A percentile compares a stretch with the other conserved stretches of the same genome.
These are phyloP conservation scores for Dryoscopus gambensis DNA, from an alignment of 2,113 vertebrate species.

Conservation along the genomic window DNA sequence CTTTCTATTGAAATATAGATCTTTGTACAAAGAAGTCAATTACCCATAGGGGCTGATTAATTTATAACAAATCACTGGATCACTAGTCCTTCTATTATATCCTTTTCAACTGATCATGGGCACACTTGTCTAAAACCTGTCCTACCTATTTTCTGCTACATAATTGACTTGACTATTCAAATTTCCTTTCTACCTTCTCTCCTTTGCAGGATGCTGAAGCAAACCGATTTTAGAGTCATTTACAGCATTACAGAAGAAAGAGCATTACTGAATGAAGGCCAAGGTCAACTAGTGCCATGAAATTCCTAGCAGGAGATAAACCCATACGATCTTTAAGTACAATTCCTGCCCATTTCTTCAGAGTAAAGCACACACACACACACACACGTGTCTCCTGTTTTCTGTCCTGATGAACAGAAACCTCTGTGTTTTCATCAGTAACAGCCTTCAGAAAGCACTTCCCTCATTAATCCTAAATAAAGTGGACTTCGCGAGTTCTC, in stretches of 20 bases:
- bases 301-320: not conserved
- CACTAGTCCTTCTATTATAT: not conserved
- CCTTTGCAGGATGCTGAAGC: not conserved
- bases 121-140: not conserved
- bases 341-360: not conserved
- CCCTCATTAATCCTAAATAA: not conserved
- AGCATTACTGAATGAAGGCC: not conserved
- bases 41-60: not conserved
- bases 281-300: not conserved
- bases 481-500: not conserved
- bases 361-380: not conserved
- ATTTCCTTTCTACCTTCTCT: not conserved
- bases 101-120: not conserved
- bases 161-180: not conserved
- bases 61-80: not conserved
- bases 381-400: not conserved
- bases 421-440: not conserved
- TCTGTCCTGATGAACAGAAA: not conserved
- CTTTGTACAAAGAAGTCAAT: not conserved
- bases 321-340: not conserved
- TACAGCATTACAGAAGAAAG: not conserved
- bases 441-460: not conserved
- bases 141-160: not conserved
- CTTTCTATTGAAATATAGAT: not conserved
- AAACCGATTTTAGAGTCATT: not conserved